Percentiles rank a stretch among this genome's conserved stretches.
phyloP scores from a whole-genome alignment of 2,888 invertebrate genomes.

The Rotaria sp. region DNA sequence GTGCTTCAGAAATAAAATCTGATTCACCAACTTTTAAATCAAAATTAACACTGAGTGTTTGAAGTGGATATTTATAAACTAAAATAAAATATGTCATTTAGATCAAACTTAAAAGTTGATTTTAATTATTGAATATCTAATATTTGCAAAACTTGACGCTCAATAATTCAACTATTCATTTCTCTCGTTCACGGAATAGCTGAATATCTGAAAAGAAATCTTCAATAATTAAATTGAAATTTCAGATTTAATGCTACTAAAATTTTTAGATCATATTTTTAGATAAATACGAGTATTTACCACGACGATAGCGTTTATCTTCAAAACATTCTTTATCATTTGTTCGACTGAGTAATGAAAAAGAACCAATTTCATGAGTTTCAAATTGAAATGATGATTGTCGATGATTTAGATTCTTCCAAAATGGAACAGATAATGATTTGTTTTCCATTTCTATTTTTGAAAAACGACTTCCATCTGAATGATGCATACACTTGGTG shows the following conservation, averaged over 20 bases:
- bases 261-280: neutral
- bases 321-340: neutral
- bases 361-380: neutral
- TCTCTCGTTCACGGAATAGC: no score
- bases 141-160: no score
- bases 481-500: neutral
- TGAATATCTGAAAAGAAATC: no score
- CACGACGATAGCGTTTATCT: neutral
- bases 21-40: neutral
- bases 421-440: neutral
- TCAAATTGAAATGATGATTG: neutral
- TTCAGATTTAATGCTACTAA: no score
- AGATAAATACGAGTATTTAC: neutral
- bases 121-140: no score
- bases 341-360: neutral
- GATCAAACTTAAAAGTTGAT: no score
- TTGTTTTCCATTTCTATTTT: neutral
- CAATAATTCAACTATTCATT: no score
- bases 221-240: no score
- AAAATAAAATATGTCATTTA: neutral
- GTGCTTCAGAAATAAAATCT: neutral
- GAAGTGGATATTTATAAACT: neutral
- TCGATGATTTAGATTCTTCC: neutral
- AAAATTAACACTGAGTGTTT: neutral
- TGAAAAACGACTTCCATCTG: neutral